Percentiles rank a stretch among this genome's conserved stretches.
Evolutionary conservation across 2,888 invertebrate genomes (phyloP).

Genomic region (Perithous albicinctus): DNA sequence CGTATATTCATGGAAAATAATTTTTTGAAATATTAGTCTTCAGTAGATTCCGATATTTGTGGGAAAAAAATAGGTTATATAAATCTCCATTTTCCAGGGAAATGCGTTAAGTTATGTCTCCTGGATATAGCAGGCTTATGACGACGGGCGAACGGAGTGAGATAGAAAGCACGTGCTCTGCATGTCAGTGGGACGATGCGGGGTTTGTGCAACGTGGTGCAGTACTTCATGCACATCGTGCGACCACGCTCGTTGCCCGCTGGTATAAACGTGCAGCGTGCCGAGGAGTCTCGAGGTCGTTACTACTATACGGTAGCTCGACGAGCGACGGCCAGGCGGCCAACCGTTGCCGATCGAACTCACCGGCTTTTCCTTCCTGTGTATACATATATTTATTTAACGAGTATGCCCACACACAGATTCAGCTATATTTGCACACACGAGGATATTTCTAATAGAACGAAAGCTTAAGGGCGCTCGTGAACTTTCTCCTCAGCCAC

Average conservation of each 20-base stretch:
- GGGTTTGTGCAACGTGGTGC: not conserved
- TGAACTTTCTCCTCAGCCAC: slow-evolving; percentile 35
- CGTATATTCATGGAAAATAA: not conserved
- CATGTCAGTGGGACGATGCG: not conserved
- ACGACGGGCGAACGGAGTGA: not conserved
- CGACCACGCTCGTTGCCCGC: slow-evolving; percentile 19
- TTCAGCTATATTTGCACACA: not conserved
- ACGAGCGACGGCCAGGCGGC: slow-evolving; percentile 6
- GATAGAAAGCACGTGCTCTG: slow-evolving; percentile 22
- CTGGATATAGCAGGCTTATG: not conserved
- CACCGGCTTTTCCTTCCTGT: not conserved
- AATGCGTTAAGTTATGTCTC: not conserved
- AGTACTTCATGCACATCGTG: slow-evolving; percentile 8
- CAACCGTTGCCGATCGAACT: slow-evolving; percentile 43
- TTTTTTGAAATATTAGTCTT: not conserved
- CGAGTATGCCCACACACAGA: slow-evolving; percentile 4
- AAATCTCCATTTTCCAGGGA: not conserved
- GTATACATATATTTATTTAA: not conserved
- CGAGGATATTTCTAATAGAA: not conserved
- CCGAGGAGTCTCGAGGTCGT: slow-evolving; percentile 40
- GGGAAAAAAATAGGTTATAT: not conserved
- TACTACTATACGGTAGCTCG: slow-evolving; percentile 45
- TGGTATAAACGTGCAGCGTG: slow-evolving; percentile 34
- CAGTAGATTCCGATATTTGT: not conserved
- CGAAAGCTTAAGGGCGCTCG: slow-evolving; percentile 57